phyloP scores from a whole-genome alignment of 1,140 invertebrate genomes.

The Monomorium pharaonis region DNA sequence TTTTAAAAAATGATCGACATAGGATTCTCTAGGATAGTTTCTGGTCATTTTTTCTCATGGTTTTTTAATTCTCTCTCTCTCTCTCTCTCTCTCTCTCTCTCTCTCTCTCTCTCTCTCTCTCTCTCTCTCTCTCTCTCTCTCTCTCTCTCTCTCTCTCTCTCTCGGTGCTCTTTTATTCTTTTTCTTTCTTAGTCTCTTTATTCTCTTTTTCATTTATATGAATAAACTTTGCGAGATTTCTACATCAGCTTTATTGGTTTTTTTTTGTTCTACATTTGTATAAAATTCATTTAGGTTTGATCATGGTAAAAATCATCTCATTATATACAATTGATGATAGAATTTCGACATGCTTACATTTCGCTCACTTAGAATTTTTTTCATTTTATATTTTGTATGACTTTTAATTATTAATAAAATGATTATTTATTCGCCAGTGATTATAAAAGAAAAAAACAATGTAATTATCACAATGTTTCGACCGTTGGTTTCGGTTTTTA shows the following conservation, averaged over 20 bases:
- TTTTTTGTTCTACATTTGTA: slow-evolving; percentile 11
- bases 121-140: slow-evolving; percentile 28
- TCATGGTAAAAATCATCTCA: slow-evolving; percentile 24
- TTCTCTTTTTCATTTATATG: slow-evolving; percentile 66
- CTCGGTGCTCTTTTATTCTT: slow-evolving; percentile 29
- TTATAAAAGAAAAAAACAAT: too few species aligned
- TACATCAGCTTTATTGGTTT: slow-evolving; percentile 20
- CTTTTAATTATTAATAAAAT: too few species aligned
- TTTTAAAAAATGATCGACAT: slow-evolving; percentile 10
- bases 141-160: slow-evolving; percentile 56
- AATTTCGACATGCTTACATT: slow-evolving; percentile 21
- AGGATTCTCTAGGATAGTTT: slow-evolving; percentile 81
- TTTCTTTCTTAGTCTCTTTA: slow-evolving; percentile 56
- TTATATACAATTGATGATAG: slow-evolving; percentile 22
- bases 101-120: slow-evolving; percentile 62
- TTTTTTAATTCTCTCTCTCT: slow-evolving; percentile 62
- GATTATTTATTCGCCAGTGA: too few species aligned
- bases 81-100: slow-evolving; percentile 1
- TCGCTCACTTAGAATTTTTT: background rate
- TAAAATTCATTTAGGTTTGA: slow-evolving; percentile 27
- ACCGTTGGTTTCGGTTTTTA: too few species aligned
- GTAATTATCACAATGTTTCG: too few species aligned
- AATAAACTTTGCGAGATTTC: slow-evolving; percentile 22
- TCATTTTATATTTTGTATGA: slow-evolving; percentile 9
- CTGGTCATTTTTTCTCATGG: slow-evolving; percentile 78